phyloP scores from a whole-genome alignment of 1,140 invertebrate species.

The Nymphalis io region DNA sequence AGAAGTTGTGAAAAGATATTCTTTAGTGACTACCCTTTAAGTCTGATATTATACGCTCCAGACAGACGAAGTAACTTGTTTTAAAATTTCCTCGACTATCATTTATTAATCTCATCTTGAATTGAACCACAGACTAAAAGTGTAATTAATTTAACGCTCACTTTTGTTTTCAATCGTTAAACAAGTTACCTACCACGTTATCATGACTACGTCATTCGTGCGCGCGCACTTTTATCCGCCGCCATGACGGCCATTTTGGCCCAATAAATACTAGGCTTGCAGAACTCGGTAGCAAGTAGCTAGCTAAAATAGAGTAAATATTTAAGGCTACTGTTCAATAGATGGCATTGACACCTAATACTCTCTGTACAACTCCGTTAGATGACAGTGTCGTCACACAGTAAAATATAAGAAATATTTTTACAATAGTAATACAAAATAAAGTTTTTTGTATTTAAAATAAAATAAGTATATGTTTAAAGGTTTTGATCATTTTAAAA shows the following conservation, averaged over 20 bases:
- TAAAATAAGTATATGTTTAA: neutral
- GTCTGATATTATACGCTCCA: too few species aligned
- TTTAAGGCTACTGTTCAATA: constrained; percentile 32
- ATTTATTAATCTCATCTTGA: too few species aligned
- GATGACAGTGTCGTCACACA: neutral
- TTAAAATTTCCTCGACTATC: too few species aligned
- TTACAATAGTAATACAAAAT: too few species aligned
- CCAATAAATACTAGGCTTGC: constrained; percentile 41
- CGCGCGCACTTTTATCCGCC: constrained; percentile 21
- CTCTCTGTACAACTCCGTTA: neutral
- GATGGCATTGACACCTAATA: constrained; percentile 33
- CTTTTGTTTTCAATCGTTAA: too few species aligned
- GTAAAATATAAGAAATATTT: too few species aligned
- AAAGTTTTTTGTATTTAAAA: neutral
- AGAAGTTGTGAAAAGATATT: too few species aligned
- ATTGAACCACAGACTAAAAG: too few species aligned
- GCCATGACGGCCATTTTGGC: constrained; percentile 43
- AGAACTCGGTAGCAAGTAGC: constrained; percentile 16
- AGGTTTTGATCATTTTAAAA: neutral
- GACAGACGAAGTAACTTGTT: too few species aligned
- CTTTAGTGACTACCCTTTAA: too few species aligned
- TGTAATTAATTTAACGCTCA: too few species aligned
- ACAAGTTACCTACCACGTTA: too few species aligned
- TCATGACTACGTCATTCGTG: neutral
- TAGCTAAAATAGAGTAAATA: neutral